A percentile compares a stretch with the other conserved stretches of the same genome.
Evolutionary conservation across 2,797 vertebrate genomes (phyloP).

Genomic region (Dicrostonyx torquatus): DNA sequence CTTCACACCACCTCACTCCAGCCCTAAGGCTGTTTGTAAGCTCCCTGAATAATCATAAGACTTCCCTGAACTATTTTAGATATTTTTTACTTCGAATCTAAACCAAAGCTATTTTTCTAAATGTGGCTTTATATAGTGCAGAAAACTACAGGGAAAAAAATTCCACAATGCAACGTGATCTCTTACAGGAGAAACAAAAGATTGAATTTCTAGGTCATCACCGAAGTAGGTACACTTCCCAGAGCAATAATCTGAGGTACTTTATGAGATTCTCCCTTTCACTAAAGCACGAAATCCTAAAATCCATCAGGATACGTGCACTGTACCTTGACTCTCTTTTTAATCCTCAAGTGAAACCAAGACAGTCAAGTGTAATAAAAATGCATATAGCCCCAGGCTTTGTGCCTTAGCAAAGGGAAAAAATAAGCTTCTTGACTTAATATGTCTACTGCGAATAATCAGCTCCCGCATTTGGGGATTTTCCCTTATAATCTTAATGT

Average conservation of each 20-base stretch:
- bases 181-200: slow-evolving; percentile 73
- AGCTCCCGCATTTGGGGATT: slow-evolving; percentile 72
- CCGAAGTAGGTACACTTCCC: slow-evolving; percentile 66
- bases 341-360: slow-evolving; percentile 77
- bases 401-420: slow-evolving; percentile 78
- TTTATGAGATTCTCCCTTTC: slow-evolving; percentile 75
- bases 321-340: slow-evolving; percentile 71
- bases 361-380: slow-evolving; percentile 81
- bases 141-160: slow-evolving; percentile 59
- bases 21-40: slow-evolving; percentile 6
- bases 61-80: slow-evolving; percentile 50
- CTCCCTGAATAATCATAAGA: slow-evolving; percentile 60
- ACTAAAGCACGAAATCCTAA: slow-evolving; percentile 72
- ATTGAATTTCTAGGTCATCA: slow-evolving; percentile 76
- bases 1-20: background rate
- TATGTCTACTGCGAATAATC: slow-evolving; percentile 80
- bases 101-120: slow-evolving; percentile 60
- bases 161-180: slow-evolving; percentile 64
- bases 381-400: slow-evolving; percentile 77
- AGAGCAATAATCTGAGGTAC: slow-evolving; percentile 75
- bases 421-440: slow-evolving; percentile 81
- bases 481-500: slow-evolving; percentile 77
- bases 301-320: slow-evolving; percentile 68
- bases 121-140: slow-evolving; percentile 60
- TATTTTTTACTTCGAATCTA: slow-evolving; percentile 65